Percentiles rank a stretch among this genome's conserved stretches.
These are phyloP conservation scores for Eurytemora carolleeae DNA, from an alignment of 1,140 invertebrate genomes.

Conservation along the genomic window DNA sequence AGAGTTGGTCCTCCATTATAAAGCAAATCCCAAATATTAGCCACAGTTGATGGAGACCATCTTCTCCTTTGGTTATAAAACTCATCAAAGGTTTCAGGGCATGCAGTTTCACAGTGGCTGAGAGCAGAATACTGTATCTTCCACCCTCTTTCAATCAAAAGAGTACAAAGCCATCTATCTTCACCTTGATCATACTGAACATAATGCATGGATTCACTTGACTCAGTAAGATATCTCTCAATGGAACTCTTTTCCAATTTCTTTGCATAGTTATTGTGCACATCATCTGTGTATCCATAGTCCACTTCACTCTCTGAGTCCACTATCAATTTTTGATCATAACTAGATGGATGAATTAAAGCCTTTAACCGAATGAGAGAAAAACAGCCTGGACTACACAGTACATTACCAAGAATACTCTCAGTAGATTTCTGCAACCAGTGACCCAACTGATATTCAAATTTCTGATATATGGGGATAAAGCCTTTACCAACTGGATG, in stretches of 20 bases:
- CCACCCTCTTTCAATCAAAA: background rate
- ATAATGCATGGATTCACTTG: too few relatives aligned
- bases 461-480: background rate
- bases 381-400: conserved; percentile 1
- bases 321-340: background rate
- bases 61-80: background rate
- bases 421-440: background rate
- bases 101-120: background rate
- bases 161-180: background rate
- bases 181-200: background rate
- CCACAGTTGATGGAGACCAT: background rate
- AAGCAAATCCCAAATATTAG: background rate
- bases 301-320: background rate
- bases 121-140: background rate
- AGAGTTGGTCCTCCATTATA: background rate
- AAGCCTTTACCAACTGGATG: background rate
- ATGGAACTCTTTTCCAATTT: too few relatives aligned
- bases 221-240: too few relatives aligned
- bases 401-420: background rate
- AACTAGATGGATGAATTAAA: background rate
- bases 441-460: background rate
- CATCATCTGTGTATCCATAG: background rate
- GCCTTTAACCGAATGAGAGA: background rate
- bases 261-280: background rate
- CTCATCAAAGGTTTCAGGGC: background rate